phyloP scores from a whole-genome alignment of 2,113 vertebrate genomes.

The Benitochromis conjunctus region DNA sequence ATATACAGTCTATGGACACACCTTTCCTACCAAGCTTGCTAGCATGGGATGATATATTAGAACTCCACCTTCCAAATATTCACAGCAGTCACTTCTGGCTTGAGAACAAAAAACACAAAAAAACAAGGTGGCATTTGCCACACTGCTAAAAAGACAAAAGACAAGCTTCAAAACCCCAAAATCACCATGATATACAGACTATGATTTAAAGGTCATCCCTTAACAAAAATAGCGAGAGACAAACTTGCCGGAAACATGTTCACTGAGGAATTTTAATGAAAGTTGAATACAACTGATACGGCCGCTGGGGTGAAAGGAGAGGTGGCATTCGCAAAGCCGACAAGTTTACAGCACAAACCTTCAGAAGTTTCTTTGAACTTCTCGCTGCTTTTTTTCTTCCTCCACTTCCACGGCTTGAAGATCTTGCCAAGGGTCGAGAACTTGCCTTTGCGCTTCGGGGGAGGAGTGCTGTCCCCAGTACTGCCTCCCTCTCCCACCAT shows the following conservation, averaged over 20 bases:
- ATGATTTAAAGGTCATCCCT: background rate
- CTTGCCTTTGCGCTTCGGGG: constrained; percentile 94
- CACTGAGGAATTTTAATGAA: constrained; percentile 12
- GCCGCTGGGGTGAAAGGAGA: background rate
- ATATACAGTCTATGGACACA: background rate
- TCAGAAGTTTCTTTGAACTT: constrained; percentile 96
- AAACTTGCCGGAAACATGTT: background rate
- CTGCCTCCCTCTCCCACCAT: constrained; percentile 80
- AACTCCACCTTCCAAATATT: background rate
- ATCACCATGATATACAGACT: background rate
- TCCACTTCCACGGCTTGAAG: constrained; percentile 99
- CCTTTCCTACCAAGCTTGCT: background rate
- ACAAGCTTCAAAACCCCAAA: background rate
- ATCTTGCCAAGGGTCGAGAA: constrained; percentile 95
- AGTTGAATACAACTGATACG: constrained; percentile 9
- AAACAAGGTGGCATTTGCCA: background rate
- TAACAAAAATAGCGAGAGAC: background rate
- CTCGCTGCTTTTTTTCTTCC: constrained; percentile 98
- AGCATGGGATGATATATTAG: background rate
- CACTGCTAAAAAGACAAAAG: background rate
- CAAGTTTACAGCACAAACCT: constrained; percentile 79
- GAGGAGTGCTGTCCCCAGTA: constrained; percentile 83
- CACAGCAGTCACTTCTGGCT: background rate
- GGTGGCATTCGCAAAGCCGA: background rate
- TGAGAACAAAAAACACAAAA: no score